These are phyloP conservation scores for Clanis bilineata DNA, from an alignment of 2,888 invertebrate species.

Conservation along the genomic window DNA sequence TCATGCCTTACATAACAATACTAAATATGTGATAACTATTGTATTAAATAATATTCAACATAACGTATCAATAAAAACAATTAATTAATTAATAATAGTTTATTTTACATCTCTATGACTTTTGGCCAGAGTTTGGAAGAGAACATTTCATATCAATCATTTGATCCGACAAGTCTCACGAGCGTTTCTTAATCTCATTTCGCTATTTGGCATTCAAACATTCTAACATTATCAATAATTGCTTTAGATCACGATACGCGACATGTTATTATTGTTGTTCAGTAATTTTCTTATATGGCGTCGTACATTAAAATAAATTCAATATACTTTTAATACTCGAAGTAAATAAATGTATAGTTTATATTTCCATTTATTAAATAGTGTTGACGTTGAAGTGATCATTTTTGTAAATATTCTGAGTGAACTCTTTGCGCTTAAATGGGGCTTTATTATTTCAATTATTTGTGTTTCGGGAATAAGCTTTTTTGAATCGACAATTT, in stretches of 20 bases:
- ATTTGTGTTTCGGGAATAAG: no score
- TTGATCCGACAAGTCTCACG: slow-evolving; percentile 21
- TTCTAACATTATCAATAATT: neutral
- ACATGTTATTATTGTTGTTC: neutral
- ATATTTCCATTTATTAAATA: no score
- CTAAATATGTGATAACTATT: no score
- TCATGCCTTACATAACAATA: no score
- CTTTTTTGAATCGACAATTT: no score
- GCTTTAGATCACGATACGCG: neutral
- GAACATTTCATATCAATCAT: slow-evolving; percentile 49
- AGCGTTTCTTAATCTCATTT: slow-evolving; percentile 5
- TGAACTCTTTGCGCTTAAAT: no score
- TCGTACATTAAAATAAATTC: neutral
- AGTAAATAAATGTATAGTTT: no score
- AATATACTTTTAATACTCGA: neutral
- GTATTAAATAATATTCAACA: no score
- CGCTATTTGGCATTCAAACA: slow-evolving; percentile 11
- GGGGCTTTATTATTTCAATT: no score
- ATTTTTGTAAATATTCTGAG: no score
- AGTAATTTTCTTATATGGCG: neutral
- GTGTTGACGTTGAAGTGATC: no score
- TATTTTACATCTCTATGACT: slow-evolving; percentile 64
- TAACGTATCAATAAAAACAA: slow-evolving; percentile 13
- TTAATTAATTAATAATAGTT: slow-evolving; percentile 57
- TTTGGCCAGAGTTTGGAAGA: slow-evolving; percentile 78